Conservation (phyloP, 2,888 invertebrate genomes). For the Oxystoma pomonae region DNA sequence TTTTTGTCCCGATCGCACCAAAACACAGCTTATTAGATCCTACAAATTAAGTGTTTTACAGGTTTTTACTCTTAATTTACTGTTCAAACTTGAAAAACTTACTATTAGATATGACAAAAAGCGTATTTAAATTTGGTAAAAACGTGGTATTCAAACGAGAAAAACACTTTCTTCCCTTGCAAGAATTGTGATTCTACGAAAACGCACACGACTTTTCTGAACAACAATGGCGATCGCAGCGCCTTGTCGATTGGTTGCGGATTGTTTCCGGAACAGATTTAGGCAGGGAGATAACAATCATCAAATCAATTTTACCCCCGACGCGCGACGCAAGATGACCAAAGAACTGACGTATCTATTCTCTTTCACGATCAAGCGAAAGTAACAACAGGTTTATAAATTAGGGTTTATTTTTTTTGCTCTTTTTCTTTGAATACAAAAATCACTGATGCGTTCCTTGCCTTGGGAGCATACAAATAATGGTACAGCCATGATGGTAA, state of each 20-base stretch:
- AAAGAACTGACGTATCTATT: too few relatives aligned
- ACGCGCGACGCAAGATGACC: too few relatives aligned
- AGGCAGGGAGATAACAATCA: background rate
- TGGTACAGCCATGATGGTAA: too few relatives aligned
- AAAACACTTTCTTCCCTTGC: background rate
- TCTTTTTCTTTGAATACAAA: too few relatives aligned
- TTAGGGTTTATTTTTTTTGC: too few relatives aligned
- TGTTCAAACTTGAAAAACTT: background rate
- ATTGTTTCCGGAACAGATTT: background rate
- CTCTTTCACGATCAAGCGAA: too few relatives aligned
- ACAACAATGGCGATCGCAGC: conserved; percentile 1
- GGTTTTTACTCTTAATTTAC: background rate
- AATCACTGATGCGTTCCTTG: too few relatives aligned
- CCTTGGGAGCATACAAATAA: too few relatives aligned
- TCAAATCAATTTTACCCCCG: too few relatives aligned
- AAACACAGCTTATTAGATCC: background rate
- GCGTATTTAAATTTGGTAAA: background rate
- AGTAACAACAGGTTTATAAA: too few relatives aligned
- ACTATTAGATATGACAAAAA: background rate
- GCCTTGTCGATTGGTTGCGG: background rate
- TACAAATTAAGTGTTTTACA: background rate
- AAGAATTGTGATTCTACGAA: background rate
- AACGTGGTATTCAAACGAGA: background rate
- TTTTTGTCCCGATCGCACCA: background rate
- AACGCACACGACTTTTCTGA: background rate